Evolutionary conservation across 2,797 vertebrate species (phyloP).

Genomic region (Aldrovandia affinis): DNA sequence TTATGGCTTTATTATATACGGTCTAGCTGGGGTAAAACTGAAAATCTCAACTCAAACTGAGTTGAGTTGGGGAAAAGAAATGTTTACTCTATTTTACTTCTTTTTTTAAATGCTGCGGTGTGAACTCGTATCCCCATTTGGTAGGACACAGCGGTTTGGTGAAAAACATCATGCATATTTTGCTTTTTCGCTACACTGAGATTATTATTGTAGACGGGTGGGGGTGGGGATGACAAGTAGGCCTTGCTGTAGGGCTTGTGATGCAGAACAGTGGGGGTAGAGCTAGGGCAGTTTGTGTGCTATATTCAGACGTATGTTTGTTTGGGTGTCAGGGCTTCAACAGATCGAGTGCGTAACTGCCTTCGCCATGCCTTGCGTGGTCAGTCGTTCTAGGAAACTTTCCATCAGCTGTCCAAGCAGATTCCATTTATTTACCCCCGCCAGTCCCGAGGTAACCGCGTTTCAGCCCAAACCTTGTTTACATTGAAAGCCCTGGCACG

Average conservation of each 20-base stretch:
- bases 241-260: background rate
- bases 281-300: background rate
- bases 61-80: background rate
- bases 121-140: background rate
- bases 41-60: background rate
- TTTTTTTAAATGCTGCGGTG: background rate
- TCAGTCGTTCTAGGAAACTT: conserved; percentile 1
- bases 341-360: background rate
- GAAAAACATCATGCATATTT: background rate
- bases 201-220: background rate
- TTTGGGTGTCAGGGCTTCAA: background rate
- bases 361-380: background rate
- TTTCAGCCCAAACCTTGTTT: conserved; percentile 21
- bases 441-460: background rate
- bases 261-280: background rate
- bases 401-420: background rate
- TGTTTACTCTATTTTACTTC: background rate
- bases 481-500: background rate
- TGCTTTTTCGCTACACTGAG: background rate
- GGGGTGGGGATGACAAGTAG: background rate
- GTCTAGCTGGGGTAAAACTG: background rate
- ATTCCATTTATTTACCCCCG: background rate
- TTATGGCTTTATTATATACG: background rate
- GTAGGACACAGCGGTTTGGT: background rate
- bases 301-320: background rate